These are phyloP conservation scores for Acleris literana DNA, from an alignment of 2,888 invertebrate species.

Conservation along the genomic window DNA sequence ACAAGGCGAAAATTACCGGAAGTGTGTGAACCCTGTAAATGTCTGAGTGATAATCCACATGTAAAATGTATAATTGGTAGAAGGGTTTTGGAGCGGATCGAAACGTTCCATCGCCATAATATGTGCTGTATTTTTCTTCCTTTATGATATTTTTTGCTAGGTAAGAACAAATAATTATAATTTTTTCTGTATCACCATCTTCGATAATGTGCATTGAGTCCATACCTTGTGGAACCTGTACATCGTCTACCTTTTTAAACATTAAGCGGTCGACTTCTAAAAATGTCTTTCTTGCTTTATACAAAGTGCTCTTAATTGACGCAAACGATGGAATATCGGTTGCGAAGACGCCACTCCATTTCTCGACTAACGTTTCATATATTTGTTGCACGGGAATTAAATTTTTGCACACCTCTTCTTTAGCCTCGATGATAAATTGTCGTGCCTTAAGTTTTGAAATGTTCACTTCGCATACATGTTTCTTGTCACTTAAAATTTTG, in stretches of 20 bases:
- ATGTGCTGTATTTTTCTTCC: slow-evolving; percentile 11
- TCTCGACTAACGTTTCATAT: too few relatives aligned
- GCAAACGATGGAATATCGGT: too few relatives aligned
- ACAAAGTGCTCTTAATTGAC: too few relatives aligned
- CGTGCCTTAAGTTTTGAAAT: too few relatives aligned
- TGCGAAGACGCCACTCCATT: too few relatives aligned
- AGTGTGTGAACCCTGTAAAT: slow-evolving; percentile 12
- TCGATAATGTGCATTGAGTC: slow-evolving; percentile 19
- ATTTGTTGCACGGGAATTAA: too few relatives aligned
- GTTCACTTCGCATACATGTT: too few relatives aligned
- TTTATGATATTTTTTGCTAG: slow-evolving; percentile 11
- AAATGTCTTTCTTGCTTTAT: too few relatives aligned
- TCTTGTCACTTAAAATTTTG: too few relatives aligned
- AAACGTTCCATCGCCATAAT: slow-evolving; percentile 16
- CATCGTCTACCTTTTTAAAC: background rate
- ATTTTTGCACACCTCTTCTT: too few relatives aligned
- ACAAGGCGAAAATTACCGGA: slow-evolving; percentile 13
- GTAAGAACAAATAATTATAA: slow-evolving; percentile 5
- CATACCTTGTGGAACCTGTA: slow-evolving; percentile 5
- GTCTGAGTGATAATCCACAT: slow-evolving; percentile 16
- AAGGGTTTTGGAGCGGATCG: slow-evolving; percentile 7
- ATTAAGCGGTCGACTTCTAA: too few relatives aligned
- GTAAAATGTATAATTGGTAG: background rate
- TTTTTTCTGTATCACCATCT: slow-evolving; percentile 13
- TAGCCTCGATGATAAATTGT: too few relatives aligned